phyloP scores from a whole-genome alignment of 2,797 vertebrate species.

The Otus scops region DNA sequence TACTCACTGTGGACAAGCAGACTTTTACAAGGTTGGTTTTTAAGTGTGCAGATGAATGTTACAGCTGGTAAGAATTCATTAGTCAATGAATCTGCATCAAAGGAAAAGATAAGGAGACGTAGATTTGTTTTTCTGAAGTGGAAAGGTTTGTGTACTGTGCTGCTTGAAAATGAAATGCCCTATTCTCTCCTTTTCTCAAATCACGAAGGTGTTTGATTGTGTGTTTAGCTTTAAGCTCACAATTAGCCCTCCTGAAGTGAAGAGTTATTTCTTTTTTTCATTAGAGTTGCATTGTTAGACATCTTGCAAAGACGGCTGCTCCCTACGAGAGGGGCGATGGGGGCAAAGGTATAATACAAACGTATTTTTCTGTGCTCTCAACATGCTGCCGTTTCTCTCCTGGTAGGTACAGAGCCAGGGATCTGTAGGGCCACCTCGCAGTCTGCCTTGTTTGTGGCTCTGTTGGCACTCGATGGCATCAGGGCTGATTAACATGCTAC shows the following conservation, averaged over 20 bases:
- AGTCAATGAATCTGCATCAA: not conserved
- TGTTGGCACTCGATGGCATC: not conserved
- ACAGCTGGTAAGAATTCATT: slow-evolving; percentile 14
- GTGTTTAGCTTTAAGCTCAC: not conserved
- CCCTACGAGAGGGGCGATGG: not conserved
- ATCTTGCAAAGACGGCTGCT: not conserved
- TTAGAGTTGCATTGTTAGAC: not conserved
- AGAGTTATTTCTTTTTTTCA: not conserved
- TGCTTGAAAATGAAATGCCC: not conserved
- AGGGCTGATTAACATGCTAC: not conserved
- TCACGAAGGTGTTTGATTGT: not conserved
- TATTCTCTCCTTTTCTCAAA: not conserved
- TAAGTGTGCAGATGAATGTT: not conserved
- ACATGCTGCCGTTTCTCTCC: not conserved
- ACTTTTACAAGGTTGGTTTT: slow-evolving; percentile 6
- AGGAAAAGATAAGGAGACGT: not conserved
- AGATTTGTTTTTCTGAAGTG: not conserved
- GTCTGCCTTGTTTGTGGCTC: not conserved
- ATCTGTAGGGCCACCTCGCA: fast-evolving
- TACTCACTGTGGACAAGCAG: slow-evolving; percentile 1
- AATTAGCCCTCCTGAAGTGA: not conserved
- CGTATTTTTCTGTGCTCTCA: not conserved
- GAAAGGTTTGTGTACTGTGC: not conserved
- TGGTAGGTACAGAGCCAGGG: not conserved
- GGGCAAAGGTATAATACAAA: fast-evolving